Conservation (phyloP, 92 coral and sea anemone species). For the Phymanthus crucifer region DNA sequence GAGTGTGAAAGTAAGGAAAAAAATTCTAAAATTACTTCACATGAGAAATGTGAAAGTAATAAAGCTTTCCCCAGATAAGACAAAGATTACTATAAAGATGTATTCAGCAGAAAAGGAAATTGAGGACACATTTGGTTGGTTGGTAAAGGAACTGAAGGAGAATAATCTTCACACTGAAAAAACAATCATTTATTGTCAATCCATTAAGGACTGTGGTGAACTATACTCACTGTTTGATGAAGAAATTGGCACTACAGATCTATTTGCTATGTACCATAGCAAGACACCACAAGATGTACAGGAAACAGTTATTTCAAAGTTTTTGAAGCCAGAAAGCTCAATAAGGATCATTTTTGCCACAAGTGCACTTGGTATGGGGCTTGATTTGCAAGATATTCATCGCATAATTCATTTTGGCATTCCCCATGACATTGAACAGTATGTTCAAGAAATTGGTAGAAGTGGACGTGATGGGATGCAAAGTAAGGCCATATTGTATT, state of each 20-base stretch:
- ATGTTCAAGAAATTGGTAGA: constrained; percentile 54
- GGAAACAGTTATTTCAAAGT: constrained; percentile 20
- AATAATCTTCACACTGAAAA: constrained; percentile 7
- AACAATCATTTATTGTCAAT: constrained; percentile 53
- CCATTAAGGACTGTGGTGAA: constrained; percentile 54
- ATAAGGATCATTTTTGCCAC: constrained; percentile 49
- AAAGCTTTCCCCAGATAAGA: constrained; percentile 27
- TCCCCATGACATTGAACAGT: constrained; percentile 43
- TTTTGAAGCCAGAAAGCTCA: constrained; percentile 19
- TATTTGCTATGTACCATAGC: constrained; percentile 52
- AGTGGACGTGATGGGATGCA: constrained; percentile 61
- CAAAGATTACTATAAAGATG: not conserved
- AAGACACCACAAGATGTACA: constrained; percentile 48
- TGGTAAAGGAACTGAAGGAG: constrained; percentile 1
- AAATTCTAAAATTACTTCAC: constrained; percentile 14
- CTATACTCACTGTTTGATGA: constrained; percentile 48
- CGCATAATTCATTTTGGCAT: constrained; percentile 47
- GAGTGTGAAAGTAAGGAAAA: not conserved
- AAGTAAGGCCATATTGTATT: constrained; percentile 29
- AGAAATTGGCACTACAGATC: not conserved
- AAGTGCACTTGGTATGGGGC: constrained; percentile 54
- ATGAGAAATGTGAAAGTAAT: constrained; percentile 10
- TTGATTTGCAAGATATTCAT: constrained; percentile 34
- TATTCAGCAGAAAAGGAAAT: not conserved
- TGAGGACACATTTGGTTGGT: constrained; percentile 17